These are phyloP conservation scores for Megalops atlanticus DNA, from an alignment of 2,113 vertebrate species.

Conservation along the genomic window DNA sequence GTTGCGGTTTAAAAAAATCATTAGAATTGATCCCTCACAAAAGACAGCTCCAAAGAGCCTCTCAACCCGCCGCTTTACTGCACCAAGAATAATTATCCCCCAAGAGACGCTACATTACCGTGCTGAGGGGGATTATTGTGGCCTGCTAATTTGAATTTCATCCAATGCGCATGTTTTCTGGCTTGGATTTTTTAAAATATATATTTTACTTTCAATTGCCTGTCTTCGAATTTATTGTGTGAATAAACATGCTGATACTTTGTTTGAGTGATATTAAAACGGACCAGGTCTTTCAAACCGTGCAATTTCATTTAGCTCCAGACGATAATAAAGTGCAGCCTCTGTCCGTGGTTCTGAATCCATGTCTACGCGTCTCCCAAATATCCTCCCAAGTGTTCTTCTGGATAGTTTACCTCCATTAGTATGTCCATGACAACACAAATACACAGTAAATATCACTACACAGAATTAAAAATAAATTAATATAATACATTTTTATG, in stretches of 20 bases:
- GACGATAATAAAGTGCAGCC: neutral
- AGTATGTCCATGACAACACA: neutral
- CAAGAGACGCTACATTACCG: constrained; percentile 37
- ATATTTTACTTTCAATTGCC: neutral
- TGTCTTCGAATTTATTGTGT: neutral
- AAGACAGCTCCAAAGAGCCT: constrained; percentile 23
- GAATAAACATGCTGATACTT: neutral
- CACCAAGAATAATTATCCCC: constrained; percentile 58
- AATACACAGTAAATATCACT: neutral
- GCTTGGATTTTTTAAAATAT: constrained; percentile 1
- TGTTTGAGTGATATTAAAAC: neutral
- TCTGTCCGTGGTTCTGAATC: constrained; percentile 61
- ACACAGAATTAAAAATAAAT: too few species aligned
- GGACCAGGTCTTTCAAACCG: neutral
- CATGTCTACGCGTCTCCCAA: neutral
- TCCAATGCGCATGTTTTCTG: constrained; percentile 1
- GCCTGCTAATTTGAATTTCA: constrained; percentile 26
- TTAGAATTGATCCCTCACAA: constrained; percentile 16
- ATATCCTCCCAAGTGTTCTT: neutral
- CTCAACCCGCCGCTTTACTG: constrained; percentile 31
- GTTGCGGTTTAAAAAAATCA: constrained; percentile 28
- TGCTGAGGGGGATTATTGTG: constrained; percentile 38
- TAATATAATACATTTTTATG: neutral
- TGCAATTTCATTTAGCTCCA: neutral
- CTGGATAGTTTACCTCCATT: neutral